These are phyloP conservation scores for Lates calcarifer DNA, from an alignment of 2,113 vertebrate genomes.

Conservation along the genomic window DNA sequence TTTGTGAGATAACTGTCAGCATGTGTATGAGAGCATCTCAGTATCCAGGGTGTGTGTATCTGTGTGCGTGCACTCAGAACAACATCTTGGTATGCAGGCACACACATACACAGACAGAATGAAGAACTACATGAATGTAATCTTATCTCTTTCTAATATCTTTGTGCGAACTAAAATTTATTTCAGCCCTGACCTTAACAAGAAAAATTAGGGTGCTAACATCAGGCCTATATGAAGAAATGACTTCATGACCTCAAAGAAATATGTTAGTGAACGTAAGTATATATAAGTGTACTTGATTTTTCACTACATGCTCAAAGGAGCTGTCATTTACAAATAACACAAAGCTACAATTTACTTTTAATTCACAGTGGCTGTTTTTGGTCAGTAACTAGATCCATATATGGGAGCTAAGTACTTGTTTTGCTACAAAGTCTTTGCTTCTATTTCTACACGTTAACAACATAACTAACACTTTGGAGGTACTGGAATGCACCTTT, in stretches of 20 bases:
- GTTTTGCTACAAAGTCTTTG: background rate
- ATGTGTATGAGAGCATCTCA: slow-evolving; percentile 44
- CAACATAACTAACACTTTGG: no score
- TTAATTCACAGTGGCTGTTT: background rate
- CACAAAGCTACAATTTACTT: background rate
- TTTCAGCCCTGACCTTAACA: background rate
- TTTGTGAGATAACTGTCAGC: slow-evolving; percentile 58
- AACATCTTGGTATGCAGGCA: slow-evolving; percentile 3
- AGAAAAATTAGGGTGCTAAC: no score
- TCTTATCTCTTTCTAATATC: background rate
- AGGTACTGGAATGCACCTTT: no score
- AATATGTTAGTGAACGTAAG: no score
- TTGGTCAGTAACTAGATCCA: background rate
- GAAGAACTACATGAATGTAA: background rate
- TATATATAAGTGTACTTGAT: no score
- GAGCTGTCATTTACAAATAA: no score
- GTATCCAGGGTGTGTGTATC: slow-evolving; percentile 10
- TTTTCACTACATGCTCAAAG: no score
- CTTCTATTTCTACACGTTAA: background rate
- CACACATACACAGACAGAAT: background rate
- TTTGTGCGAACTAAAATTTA: background rate
- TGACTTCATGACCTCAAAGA: no score
- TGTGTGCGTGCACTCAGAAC: slow-evolving; percentile 6
- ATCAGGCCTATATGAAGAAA: background rate
- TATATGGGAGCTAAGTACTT: background rate